Conservation (phyloP, 2,888 invertebrate species). For the Ellobium chinense region DNA sequence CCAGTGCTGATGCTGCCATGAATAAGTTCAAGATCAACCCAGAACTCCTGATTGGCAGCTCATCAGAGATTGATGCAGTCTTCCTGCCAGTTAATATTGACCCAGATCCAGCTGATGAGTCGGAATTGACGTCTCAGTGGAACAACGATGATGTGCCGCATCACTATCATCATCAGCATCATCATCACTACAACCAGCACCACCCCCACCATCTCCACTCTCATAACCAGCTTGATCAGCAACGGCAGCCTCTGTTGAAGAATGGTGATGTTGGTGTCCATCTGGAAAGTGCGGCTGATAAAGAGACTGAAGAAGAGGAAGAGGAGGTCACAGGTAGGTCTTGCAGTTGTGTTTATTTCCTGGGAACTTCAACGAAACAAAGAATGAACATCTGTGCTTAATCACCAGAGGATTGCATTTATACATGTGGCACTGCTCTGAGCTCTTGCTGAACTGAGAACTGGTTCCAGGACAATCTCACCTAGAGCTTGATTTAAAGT, state of each 20-base stretch:
- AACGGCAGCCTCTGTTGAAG: not conserved
- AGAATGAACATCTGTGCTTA: no score
- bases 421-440: no score
- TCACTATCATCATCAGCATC: not conserved
- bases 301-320: not conserved
- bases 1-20: constrained; percentile 18
- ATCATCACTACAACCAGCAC: not conserved
- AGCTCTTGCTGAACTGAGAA: no score
- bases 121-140: constrained; percentile 17
- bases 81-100: constrained; percentile 58
- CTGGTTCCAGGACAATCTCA: no score
- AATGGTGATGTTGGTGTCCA: constrained; percentile 41
- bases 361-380: no score
- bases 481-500: no score
- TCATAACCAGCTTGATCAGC: not conserved
- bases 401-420: no score
- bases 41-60: constrained; percentile 63
- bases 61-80: constrained; percentile 67
- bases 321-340: not conserved
- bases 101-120: not conserved
- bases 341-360: no score
- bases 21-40: constrained; percentile 54
- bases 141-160: constrained; percentile 28
- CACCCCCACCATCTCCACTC: constrained; percentile 7
- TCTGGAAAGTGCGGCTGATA: not conserved